These are phyloP conservation scores for Prietella phreatophila DNA, from an alignment of 2,113 vertebrate species.

Conservation along the genomic window DNA sequence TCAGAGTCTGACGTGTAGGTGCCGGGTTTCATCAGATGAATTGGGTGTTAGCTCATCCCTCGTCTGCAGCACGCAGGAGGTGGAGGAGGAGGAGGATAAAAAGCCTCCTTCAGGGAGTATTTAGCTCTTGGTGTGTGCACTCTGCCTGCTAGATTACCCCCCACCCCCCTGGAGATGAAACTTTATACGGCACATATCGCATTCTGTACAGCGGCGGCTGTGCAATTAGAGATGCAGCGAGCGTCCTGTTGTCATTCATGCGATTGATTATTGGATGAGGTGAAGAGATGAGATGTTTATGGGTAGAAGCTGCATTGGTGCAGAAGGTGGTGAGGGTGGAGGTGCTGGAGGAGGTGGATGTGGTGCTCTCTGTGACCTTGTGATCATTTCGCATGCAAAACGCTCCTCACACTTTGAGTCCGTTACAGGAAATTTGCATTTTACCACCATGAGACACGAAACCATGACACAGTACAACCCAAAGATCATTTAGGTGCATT, in stretches of 20 bases:
- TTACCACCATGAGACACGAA: constrained; percentile 15
- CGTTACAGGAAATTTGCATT: constrained; percentile 63
- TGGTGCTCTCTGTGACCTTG: constrained; percentile 54
- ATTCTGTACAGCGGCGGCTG: constrained; percentile 48
- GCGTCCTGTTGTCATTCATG: constrained; percentile 69
- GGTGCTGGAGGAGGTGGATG: neutral
- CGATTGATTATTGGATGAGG: constrained; percentile 72
- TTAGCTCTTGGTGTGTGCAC: constrained; percentile 58
- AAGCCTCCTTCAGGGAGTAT: constrained; percentile 58
- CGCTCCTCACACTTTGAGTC: constrained; percentile 49
- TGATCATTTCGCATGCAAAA: constrained; percentile 52
- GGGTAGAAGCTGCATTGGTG: constrained; percentile 58
- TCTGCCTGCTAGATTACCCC: constrained; percentile 53
- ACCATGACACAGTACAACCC: neutral
- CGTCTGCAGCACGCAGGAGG: constrained; percentile 6
- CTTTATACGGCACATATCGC: constrained; percentile 55
- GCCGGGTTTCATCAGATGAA: constrained; percentile 50
- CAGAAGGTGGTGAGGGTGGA: neutral
- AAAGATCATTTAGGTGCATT: neutral
- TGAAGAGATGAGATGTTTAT: constrained; percentile 71
- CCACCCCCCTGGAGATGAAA: constrained; percentile 59
- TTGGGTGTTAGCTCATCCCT: constrained; percentile 53
- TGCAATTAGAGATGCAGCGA: constrained; percentile 56
- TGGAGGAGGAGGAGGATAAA: constrained; percentile 11
- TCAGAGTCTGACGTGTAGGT: constrained; percentile 13